Base-by-base conservation (phyloP, 2,888 invertebrate species). In the Halictus ligatus region DNA sequence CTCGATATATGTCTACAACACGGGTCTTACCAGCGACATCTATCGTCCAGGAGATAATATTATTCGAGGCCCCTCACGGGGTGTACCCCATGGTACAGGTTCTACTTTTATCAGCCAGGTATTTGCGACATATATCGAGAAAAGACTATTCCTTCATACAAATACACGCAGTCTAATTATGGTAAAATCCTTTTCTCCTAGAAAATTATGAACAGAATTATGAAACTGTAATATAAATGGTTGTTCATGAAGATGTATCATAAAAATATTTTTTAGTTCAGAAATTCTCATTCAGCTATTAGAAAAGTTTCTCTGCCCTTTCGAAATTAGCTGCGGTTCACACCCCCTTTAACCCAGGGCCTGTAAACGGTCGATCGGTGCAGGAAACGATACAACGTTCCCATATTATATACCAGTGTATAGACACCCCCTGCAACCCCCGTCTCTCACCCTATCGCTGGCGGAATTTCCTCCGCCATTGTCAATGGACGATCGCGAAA, bases 401-500 rank as follows among this genome's bases (percentile, higher is more conserved):
- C 40, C 50, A 43, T 72, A 78, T 78, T 74, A 67, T 67, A 67
- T 67, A 78, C 13, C 78, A 54, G n/a, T 64, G 76, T 46, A 46
- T 29, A 46, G 60, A n/a, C 29, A 35, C 54, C n/a, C 54, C 46
- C 3, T 43, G 43, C 6, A 46, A 21, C 13, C 46, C 35, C 35
- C 60, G 18, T 18, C 7, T 67, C 64, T 29, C 64, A 15, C 29
- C 18, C 67, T 21, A 15, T 18, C 25, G 25, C 40, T 43, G 48
- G 40, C 18, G 40, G 50, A 81, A 83, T 81, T 81, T 83, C 81
- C 58, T 71, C 25, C 29, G 46, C 43, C 69, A 13, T 40, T 81
- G 81, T 80, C 81, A 75, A 78, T 75, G 74, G 71, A 48, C 25
- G 43, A 78, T 77, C 76, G 58, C 25, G 77, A 67, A 69, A 84